A percentile compares a stretch with the other conserved stretches of the same genome.
These are phyloP conservation scores for Rhaphigaster nebulosa DNA, from an alignment of 2,888 invertebrate genomes.

Conservation along the genomic window DNA sequence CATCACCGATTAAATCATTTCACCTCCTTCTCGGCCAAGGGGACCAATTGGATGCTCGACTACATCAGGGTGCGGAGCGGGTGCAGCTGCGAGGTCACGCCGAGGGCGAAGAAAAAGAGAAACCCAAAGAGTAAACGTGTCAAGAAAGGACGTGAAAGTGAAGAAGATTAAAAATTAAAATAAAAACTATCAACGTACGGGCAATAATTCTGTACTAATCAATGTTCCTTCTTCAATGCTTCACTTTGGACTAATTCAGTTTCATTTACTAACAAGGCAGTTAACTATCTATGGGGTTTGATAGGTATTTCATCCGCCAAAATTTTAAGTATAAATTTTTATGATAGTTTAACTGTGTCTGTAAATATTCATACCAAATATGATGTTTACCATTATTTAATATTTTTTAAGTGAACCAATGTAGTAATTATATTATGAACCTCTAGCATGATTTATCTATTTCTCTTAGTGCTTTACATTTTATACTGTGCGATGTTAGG, in stretches of 20 bases:
- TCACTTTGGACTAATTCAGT: slow-evolving; percentile 1
- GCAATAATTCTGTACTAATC: slow-evolving; percentile 4
- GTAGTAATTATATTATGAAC: slow-evolving; percentile 17
- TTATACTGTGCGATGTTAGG: slow-evolving; percentile 15
- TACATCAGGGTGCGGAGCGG: slow-evolving; percentile 87
- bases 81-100: slow-evolving; percentile 84
- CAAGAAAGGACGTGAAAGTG: slow-evolving; percentile 51
- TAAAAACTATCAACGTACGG: not conserved
- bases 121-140: slow-evolving; percentile 21
- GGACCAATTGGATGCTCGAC: slow-evolving; percentile 79
- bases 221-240: slow-evolving; percentile 36
- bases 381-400: slow-evolving; percentile 38
- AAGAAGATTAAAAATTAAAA: slow-evolving; percentile 1
- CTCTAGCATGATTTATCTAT: not conserved
- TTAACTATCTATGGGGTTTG: not conserved
- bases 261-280: slow-evolving; percentile 30
- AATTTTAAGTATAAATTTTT: slow-evolving; percentile 1
- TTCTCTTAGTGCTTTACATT: slow-evolving; percentile 26
- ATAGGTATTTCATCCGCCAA: not conserved
- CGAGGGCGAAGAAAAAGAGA: slow-evolving; percentile 72
- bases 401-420: slow-evolving; percentile 18
- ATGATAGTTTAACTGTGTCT: slow-evolving; percentile 31
- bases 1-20: slow-evolving; percentile 63
- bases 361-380: slow-evolving; percentile 49
- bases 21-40: slow-evolving; percentile 64